These are phyloP conservation scores for Pyrrhosoma nymphula DNA, from an alignment of 2,888 invertebrate species.

Conservation along the genomic window DNA sequence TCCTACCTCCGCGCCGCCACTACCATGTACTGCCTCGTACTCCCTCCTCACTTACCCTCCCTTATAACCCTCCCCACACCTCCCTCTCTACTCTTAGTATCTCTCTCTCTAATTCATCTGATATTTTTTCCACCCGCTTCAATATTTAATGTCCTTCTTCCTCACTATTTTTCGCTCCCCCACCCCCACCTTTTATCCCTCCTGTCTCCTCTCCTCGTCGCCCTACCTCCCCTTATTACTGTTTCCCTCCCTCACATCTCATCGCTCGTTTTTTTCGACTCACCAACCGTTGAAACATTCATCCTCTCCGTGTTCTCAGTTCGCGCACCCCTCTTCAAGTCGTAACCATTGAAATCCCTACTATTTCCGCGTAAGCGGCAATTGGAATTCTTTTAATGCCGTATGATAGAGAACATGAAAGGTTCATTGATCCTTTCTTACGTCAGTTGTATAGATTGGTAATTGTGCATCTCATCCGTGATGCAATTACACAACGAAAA, in stretches of 20 bases:
- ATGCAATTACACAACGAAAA: too few relatives aligned
- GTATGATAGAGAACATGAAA: too few relatives aligned
- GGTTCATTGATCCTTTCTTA: too few relatives aligned
- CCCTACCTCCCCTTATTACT: neutral
- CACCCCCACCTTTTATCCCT: neutral
- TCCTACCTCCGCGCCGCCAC: neutral
- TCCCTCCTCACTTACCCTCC: neutral
- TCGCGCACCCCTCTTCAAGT: neutral
- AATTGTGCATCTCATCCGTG: too few relatives aligned
- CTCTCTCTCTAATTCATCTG: neutral
- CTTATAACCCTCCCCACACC: neutral
- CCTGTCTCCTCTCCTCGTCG: neutral
- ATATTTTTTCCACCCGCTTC: neutral
- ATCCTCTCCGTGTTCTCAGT: neutral
- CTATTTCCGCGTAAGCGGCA: too few relatives aligned
- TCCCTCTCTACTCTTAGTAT: neutral
- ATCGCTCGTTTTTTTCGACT: neutral
- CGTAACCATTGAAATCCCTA: too few relatives aligned
- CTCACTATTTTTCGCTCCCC: too few relatives aligned
- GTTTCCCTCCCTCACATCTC: neutral
- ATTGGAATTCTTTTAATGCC: too few relatives aligned
- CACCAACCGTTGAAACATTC: neutral
- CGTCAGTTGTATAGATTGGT: too few relatives aligned
- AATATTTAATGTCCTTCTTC: neutral
- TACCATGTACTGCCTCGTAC: neutral